Percentiles rank a stretch among this genome's conserved stretches.
Evolutionary conservation across 2,888 invertebrate genomes (phyloP).

Genomic region (Diplazon laetatorius): DNA sequence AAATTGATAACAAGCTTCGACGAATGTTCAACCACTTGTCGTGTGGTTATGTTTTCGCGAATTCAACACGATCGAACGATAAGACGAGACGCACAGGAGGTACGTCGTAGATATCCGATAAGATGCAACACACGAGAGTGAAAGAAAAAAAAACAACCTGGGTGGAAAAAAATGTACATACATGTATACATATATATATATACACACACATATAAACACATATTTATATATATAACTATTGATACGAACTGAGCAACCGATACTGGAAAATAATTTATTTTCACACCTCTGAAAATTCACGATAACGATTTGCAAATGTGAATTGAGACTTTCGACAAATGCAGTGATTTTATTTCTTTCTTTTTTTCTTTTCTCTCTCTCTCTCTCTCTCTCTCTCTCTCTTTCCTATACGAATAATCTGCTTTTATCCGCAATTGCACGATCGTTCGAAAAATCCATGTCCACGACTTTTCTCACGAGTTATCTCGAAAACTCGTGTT

Average conservation of each 20-base stretch:
- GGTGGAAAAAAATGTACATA: constrained; percentile 22
- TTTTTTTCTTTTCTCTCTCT: too few species aligned
- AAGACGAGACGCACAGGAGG: constrained; percentile 22
- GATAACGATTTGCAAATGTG: constrained; percentile 12
- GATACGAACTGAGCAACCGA: constrained; percentile 22
- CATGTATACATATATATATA: too few species aligned
- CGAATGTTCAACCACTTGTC: constrained; percentile 14
- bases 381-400: too few species aligned
- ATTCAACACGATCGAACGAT: constrained; percentile 21
- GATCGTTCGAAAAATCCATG: too few species aligned
- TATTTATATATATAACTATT: too few species aligned
- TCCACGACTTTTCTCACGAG: not conserved
- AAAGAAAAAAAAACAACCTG: constrained; percentile 14
- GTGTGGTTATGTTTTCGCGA: constrained; percentile 1
- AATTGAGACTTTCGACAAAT: constrained; percentile 47
- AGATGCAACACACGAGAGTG: constrained; percentile 8
- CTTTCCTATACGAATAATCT: too few species aligned
- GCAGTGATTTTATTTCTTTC: too few species aligned
- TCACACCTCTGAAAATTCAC: constrained; percentile 13
- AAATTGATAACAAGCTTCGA: not conserved
- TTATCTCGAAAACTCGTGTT: constrained; percentile 35
- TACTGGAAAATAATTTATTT: constrained; percentile 13
- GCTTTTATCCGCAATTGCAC: too few species aligned
- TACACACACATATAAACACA: too few species aligned
- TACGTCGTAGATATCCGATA: constrained; percentile 4